phyloP scores from a whole-genome alignment of 2,113 vertebrate genomes.

The Sorex fumeus region DNA sequence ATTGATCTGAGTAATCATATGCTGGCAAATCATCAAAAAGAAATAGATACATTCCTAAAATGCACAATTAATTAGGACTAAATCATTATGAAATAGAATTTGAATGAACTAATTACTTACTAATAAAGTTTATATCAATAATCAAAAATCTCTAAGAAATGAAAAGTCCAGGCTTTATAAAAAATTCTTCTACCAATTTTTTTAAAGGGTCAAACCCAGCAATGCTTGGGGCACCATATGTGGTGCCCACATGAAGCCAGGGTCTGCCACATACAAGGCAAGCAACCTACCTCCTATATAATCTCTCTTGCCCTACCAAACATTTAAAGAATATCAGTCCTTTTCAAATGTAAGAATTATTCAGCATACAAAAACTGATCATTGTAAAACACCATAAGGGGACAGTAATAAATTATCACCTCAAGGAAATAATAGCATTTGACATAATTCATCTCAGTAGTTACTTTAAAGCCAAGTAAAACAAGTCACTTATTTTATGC shows the following conservation, averaged over 20 bases:
- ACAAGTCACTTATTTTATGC: conserved; percentile 80
- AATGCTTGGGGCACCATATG: too few species aligned
- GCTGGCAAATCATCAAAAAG: background rate
- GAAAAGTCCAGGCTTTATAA: background rate
- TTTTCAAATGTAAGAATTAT: background rate
- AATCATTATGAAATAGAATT: background rate
- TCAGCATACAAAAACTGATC: background rate
- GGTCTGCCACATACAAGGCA: too few species aligned
- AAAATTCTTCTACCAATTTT: conserved; percentile 24
- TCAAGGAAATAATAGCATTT: background rate
- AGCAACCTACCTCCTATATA: too few species aligned
- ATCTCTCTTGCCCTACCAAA: too few species aligned
- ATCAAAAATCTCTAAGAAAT: background rate
- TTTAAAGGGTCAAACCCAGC: too few species aligned
- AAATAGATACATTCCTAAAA: background rate
- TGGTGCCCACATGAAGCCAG: too few species aligned
- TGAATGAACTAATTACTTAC: too few species aligned
- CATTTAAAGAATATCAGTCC: too few species aligned
- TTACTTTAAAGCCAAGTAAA: conserved; percentile 82
- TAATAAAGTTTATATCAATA: background rate
- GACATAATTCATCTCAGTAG: conserved; percentile 67
- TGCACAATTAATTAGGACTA: background rate
- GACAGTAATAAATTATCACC: background rate
- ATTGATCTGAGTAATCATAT: background rate
- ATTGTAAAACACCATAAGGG: background rate